phyloP scores from a whole-genome alignment of 2,888 invertebrate species.

The Drosophila koepferae region DNA sequence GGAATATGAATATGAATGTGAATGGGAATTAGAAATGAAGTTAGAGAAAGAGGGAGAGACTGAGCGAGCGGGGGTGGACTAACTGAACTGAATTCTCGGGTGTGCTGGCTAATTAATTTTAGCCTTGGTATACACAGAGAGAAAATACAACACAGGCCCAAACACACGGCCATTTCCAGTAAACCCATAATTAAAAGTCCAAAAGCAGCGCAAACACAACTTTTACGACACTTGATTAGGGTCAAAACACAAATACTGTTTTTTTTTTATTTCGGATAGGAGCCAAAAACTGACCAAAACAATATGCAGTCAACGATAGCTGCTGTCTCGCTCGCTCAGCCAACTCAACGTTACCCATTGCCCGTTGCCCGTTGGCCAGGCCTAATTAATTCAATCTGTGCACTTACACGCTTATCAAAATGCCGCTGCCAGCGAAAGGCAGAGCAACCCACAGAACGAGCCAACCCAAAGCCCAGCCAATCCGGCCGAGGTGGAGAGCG shows the following conservation, averaged over 20 bases:
- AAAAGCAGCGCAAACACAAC: conserved; percentile 54
- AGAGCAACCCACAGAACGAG: conserved; percentile 17
- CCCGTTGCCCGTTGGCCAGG: conserved; percentile 6
- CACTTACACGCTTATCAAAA: conserved; percentile 80
- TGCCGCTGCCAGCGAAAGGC: conserved; percentile 29
- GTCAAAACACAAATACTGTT: conserved; percentile 46
- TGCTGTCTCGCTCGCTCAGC: conserved; percentile 42
- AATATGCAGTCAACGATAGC: conserved; percentile 41
- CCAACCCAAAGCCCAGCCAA: conserved; percentile 21
- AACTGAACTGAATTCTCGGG: conserved; percentile 16
- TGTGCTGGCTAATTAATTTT: conserved; percentile 68
- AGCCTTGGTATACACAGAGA: conserved; percentile 35
- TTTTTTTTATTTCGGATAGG: conserved; percentile 9
- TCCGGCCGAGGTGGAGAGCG: conserved; percentile 14
- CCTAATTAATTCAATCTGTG: conserved; percentile 81
- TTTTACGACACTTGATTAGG: conserved; percentile 78
- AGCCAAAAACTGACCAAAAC: conserved; percentile 35
- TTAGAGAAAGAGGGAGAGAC: background rate
- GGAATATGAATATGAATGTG: background rate
- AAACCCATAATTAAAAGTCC: conserved; percentile 68
- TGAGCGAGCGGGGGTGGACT: conserved; percentile 8
- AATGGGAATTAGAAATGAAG: conserved; percentile 14
- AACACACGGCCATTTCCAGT: conserved; percentile 25
- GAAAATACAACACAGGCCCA: conserved; percentile 13
- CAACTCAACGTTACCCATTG: background rate